These are phyloP conservation scores for Chaetophractus vellerosus DNA, from an alignment of 2,797 vertebrate species.

Conservation along the genomic window DNA sequence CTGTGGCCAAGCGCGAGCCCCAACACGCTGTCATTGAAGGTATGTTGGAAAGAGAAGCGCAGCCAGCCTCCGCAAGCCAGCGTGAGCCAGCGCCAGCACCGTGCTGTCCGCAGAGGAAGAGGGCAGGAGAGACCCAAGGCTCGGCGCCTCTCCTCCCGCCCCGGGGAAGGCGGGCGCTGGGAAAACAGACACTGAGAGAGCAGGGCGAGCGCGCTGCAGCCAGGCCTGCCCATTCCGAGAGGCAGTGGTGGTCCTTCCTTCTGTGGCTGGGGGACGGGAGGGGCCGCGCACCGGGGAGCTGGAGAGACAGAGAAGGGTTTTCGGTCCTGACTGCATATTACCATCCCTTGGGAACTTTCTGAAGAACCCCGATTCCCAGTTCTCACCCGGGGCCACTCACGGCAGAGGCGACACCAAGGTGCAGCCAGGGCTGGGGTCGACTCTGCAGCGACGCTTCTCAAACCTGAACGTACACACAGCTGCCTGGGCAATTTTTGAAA, in stretches of 20 bases:
- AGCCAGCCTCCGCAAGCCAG: not conserved
- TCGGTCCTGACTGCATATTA: not conserved
- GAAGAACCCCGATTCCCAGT: not conserved
- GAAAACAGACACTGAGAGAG: conserved; percentile 20
- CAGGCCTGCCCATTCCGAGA: no score
- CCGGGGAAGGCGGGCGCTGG: not conserved
- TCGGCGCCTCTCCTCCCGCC: not conserved
- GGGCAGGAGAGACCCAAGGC: not conserved
- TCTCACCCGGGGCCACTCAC: not conserved
- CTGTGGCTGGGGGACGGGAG: not conserved
- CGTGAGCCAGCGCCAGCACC: not conserved
- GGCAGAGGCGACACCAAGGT: no score
- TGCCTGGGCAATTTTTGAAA: not conserved
- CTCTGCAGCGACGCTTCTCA: no score
- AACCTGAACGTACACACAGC: not conserved
- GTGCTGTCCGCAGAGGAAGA: not conserved
- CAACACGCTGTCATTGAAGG: not conserved
- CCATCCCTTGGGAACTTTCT: not conserved
- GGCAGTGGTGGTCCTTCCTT: no score
- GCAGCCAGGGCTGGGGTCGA: not conserved
- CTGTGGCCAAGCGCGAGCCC: not conserved
- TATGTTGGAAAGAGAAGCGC: not conserved
- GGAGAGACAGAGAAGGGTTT: not conserved
- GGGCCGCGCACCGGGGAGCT: not conserved
- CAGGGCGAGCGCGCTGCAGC: not conserved